These are phyloP conservation scores for Falcaria lacertinaria DNA, from an alignment of 2,888 invertebrate genomes.

Conservation along the genomic window DNA sequence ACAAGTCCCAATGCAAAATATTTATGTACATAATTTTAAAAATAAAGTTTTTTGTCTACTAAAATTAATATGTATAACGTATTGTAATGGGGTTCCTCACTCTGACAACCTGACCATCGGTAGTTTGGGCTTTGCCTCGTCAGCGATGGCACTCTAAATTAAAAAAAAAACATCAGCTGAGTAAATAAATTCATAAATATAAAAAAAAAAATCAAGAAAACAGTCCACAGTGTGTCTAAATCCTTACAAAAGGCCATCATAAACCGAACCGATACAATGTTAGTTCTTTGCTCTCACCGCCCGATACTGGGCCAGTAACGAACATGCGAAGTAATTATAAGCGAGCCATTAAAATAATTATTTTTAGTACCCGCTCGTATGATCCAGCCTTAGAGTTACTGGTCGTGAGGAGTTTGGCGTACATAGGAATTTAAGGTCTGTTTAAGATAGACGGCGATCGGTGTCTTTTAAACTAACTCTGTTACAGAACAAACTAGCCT, in stretches of 20 bases:
- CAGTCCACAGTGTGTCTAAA: background rate
- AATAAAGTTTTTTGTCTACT: too few relatives aligned
- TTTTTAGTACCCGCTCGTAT: conserved; percentile 17
- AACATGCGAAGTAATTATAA: conserved; percentile 46
- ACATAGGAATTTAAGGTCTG: background rate
- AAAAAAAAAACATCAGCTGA: too few relatives aligned
- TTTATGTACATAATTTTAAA: too few relatives aligned
- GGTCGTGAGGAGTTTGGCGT: background rate
- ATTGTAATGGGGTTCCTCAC: too few relatives aligned
- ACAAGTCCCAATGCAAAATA: too few relatives aligned
- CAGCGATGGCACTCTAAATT: too few relatives aligned
- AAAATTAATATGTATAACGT: too few relatives aligned
- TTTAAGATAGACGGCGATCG: background rate
- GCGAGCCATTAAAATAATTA: conserved; percentile 28
- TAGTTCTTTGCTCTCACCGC: conserved; percentile 28
- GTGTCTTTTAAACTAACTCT: too few relatives aligned
- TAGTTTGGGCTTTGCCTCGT: too few relatives aligned
- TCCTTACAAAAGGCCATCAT: conserved; percentile 17
- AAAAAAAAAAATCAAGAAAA: background rate
- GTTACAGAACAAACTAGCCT: too few relatives aligned
- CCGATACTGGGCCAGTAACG: conserved; percentile 41
- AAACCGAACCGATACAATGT: conserved; percentile 51
- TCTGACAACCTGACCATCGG: too few relatives aligned
- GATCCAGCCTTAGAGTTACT: background rate
- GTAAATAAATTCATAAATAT: too few relatives aligned